A percentile compares a stretch with the other conserved stretches of the same genome.
Evolutionary conservation across 1,140 invertebrate species (phyloP).

Genomic region (Achroia grisella): DNA sequence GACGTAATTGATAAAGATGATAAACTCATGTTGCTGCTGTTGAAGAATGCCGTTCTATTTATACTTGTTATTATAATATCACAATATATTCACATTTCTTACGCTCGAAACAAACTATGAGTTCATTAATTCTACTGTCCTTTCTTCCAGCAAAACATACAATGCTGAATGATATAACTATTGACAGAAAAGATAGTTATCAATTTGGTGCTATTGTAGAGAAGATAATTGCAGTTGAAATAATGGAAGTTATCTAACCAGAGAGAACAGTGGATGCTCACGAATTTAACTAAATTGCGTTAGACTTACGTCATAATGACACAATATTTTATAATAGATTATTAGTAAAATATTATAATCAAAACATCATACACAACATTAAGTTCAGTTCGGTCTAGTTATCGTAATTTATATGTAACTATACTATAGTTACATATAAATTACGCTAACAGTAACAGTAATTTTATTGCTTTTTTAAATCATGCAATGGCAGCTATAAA

Average conservation of each 20-base stretch:
- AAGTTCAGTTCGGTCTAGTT: too few species aligned
- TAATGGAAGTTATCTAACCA: slow-evolving; percentile 31
- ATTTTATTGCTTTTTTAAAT: too few species aligned
- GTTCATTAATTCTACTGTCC: slow-evolving; percentile 6
- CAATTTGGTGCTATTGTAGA: slow-evolving; percentile 14
- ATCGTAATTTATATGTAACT: too few species aligned
- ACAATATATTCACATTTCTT: background rate
- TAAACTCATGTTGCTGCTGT: slow-evolving; percentile 35
- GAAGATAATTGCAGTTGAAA: slow-evolving; percentile 27
- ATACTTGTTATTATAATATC: slow-evolving; percentile 1
- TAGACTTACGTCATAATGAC: slow-evolving; percentile 20
- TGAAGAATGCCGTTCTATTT: slow-evolving; percentile 1
- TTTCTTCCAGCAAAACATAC: slow-evolving; percentile 3
- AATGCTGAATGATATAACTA: slow-evolving; percentile 4
- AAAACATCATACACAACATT: too few species aligned
- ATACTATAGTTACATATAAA: too few species aligned
- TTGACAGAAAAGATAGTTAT: slow-evolving; percentile 17
- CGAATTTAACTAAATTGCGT: background rate
- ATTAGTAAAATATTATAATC: too few species aligned
- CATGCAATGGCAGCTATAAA: too few species aligned
- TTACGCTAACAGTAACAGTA: background rate
- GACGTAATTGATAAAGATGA: slow-evolving; percentile 27
- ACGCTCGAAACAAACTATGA: background rate
- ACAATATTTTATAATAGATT: too few species aligned
- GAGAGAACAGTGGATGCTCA: slow-evolving; percentile 11